Evolutionary conservation across 1,140 invertebrate species (phyloP), one percentile per base, ranked within the genome.

Genomic region (Battus philenor): DNA sequence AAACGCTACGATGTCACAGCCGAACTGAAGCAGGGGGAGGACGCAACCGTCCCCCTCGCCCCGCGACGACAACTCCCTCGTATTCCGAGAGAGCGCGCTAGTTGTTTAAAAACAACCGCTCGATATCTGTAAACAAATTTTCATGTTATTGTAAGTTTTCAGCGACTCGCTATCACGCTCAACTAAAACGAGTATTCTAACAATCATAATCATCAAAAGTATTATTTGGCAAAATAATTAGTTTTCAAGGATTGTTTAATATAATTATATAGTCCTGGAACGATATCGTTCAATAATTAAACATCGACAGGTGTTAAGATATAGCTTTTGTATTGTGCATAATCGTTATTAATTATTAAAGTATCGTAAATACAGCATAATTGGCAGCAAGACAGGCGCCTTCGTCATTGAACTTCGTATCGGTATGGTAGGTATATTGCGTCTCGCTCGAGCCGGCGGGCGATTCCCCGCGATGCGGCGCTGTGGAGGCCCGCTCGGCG

Each of bases 81-180:
- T 60, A 47, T 59, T 59, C 74, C 72, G 70, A 64, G 50, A 85
- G 81, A 85, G 76, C 33, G 81, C 73, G 78, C 73, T 63, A 82
- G 76, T 31, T 53, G 70, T 70, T 53, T 59, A 55, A 64, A 66
- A 76, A 73, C 72, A 69, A 68, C 68, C 70, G 77, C 66, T 80
- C 72, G 70, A 84, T 84, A 84, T 78, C 77, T 84, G 79, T 84
- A 81, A 84, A 84, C 80, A 81, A 81, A 61, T 69, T 79, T 80
- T 77, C 68, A 77, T 69, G 54, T 62, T 54, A 46, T 45, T 47
- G 47, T n/a, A n/a, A n/a, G n/a, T n/a, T n/a, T n/a, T n/a, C n/a
- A n/a, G n/a, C n/a, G n/a, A n/a, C n/a, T n/a, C n/a, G n/a, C n/a
- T n/a, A n/a, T n/a, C n/a, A n/a, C n/a, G n/a, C n/a, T n/a, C n/a